Evolutionary conservation across 2,888 invertebrate species (phyloP).

Genomic region (Metalampra italica): DNA sequence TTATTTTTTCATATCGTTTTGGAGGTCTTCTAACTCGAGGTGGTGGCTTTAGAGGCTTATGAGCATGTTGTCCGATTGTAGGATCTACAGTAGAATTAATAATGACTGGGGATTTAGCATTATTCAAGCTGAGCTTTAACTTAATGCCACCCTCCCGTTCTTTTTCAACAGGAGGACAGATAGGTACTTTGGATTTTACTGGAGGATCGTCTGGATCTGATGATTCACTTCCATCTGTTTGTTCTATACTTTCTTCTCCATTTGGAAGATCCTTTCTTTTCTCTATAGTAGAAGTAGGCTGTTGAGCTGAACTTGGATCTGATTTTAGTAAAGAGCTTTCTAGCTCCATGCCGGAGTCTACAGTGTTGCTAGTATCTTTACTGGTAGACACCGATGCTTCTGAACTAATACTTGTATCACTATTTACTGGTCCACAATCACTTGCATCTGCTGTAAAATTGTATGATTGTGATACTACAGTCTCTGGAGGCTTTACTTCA

Average conservation of each 20-base stretch:
- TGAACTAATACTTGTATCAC: constrained; percentile 48
- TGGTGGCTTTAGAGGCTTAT: constrained; percentile 58
- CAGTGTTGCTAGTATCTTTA: constrained; percentile 47
- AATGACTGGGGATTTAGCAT: constrained; percentile 70
- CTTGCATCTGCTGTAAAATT: constrained; percentile 32
- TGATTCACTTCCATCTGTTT: constrained; percentile 58
- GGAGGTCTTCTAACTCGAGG: constrained; percentile 59
- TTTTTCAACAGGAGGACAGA: constrained; percentile 34
- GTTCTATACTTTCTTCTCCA: constrained; percentile 56
- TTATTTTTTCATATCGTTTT: constrained; percentile 61
- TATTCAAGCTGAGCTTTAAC: constrained; percentile 68
- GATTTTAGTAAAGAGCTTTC: constrained; percentile 41
- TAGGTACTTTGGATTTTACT: constrained; percentile 33
- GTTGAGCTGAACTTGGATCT: constrained; percentile 32
- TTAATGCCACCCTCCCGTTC: constrained; percentile 69
- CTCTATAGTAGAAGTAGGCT: constrained; percentile 30
- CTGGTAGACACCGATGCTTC: constrained; percentile 38
- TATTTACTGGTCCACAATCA: constrained; percentile 39
- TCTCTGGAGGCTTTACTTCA: constrained; percentile 42
- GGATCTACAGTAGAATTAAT: constrained; percentile 75
- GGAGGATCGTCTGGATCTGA: constrained; percentile 38
- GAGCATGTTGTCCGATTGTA: constrained; percentile 38
- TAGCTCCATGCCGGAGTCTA: constrained; percentile 48
- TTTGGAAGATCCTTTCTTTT: constrained; percentile 36
- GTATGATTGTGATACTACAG: constrained; percentile 33